These are phyloP conservation scores for Elymnias hypermnestra DNA, from an alignment of 1,140 invertebrate species.

Conservation along the genomic window DNA sequence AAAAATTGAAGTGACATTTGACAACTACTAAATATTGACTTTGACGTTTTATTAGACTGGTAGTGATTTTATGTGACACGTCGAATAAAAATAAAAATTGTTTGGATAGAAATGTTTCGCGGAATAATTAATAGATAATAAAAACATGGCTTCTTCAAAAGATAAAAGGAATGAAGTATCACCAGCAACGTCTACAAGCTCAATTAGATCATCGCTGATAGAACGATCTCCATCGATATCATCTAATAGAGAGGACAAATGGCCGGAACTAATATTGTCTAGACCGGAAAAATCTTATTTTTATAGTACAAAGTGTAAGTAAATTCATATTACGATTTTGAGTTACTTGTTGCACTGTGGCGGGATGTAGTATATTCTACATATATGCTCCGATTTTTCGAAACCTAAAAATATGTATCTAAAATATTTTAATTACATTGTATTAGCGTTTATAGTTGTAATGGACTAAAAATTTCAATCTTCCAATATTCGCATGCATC, in stretches of 20 bases:
- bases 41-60: neutral
- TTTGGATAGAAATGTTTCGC: slow-evolving; percentile 23
- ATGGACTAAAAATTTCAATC: no score
- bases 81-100: slow-evolving; percentile 13
- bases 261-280: slow-evolving; percentile 64
- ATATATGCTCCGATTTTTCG: no score
- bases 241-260: slow-evolving; percentile 59
- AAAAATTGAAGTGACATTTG: neutral
- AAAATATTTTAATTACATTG: no score
- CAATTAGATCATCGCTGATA: slow-evolving; percentile 42
- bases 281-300: slow-evolving; percentile 58
- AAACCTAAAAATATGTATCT: no score
- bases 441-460: no score
- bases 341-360: no score
- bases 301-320: slow-evolving; percentile 61
- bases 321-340: no score
- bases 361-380: no score
- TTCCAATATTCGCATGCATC: no score
- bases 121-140: slow-evolving; percentile 27
- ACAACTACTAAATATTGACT: slow-evolving; percentile 6
- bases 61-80: slow-evolving; percentile 14
- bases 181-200: slow-evolving; percentile 51
- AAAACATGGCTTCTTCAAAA: slow-evolving; percentile 50
- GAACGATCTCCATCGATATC: slow-evolving; percentile 57
- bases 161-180: slow-evolving; percentile 48